These are phyloP conservation scores for Parnassius mnemosyne DNA, from an alignment of 2,888 invertebrate species.

Conservation along the genomic window DNA sequence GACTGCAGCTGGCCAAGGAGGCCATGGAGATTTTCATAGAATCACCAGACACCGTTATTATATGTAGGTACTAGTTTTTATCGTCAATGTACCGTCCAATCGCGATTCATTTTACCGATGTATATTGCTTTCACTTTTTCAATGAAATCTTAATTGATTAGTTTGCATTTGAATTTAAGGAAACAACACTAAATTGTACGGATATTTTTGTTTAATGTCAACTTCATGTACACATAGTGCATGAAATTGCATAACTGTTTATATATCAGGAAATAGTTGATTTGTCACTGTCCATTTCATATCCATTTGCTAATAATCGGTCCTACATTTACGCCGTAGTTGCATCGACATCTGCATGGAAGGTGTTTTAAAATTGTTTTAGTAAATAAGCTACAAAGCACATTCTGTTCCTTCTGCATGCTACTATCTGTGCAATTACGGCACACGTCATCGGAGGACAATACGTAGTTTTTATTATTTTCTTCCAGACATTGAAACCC, in stretches of 20 bases:
- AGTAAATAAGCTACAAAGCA: conserved; percentile 10
- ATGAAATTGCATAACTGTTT: conserved; percentile 16
- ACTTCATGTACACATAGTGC: conserved; percentile 25
- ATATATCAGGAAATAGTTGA: conserved; percentile 24
- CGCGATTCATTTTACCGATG: conserved; percentile 5
- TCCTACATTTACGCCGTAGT: conserved; percentile 9
- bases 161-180: conserved; percentile 1
- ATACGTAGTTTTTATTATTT: conserved; percentile 29
- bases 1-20: conserved; percentile 58
- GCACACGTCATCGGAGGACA: conserved; percentile 29
- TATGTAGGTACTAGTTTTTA: conserved; percentile 53
- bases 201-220: conserved; percentile 7
- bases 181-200: neutral
- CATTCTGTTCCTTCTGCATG: conserved; percentile 20
- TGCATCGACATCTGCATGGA: conserved; percentile 25
- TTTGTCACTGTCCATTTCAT: conserved; percentile 17
- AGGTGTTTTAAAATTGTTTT: conserved; percentile 12
- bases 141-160: conserved; percentile 1
- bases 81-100: conserved; percentile 38
- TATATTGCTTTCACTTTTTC: conserved; percentile 15
- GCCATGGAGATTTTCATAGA: conserved; percentile 39
- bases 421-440: conserved; percentile 29
- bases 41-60: conserved; percentile 49
- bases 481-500: conserved; percentile 87
- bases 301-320: conserved; percentile 14